These are phyloP conservation scores for Lasiurus borealis DNA, from an alignment of 2,113 vertebrate species.

Conservation along the genomic window DNA sequence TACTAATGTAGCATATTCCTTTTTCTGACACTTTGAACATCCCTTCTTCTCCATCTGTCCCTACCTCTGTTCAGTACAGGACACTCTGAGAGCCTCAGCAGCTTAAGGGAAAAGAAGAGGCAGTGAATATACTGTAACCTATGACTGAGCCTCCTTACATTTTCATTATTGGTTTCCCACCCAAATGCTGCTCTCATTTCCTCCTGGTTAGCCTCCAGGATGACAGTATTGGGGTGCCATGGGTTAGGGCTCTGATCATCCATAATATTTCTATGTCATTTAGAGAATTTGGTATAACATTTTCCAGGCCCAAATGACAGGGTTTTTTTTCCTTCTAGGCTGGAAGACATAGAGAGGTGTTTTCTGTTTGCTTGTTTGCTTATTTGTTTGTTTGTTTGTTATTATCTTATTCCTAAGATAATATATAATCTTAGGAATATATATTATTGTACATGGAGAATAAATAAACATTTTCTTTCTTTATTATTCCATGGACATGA, in stretches of 20 bases:
- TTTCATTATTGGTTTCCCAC: conserved; percentile 50
- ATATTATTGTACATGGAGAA: conserved; percentile 39
- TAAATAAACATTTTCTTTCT: conserved; percentile 50
- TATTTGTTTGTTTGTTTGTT: neutral
- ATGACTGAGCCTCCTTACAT: conserved; percentile 5
- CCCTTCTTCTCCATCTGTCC: neutral
- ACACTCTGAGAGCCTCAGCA: conserved; percentile 38
- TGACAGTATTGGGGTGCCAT: conserved; percentile 27
- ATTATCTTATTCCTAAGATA: no score
- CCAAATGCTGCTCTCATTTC: conserved; percentile 43
- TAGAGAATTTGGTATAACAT: conserved; percentile 56
- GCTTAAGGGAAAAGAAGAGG: neutral
- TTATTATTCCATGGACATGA: conserved; percentile 58
- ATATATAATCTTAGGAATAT: conserved; percentile 22
- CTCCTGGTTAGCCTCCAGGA: conserved; percentile 61
- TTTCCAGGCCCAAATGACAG: conserved; percentile 45
- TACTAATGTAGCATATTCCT: conserved; percentile 6
- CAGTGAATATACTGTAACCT: conserved; percentile 9
- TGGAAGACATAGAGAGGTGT: neutral
- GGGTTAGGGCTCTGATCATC: conserved; percentile 43
- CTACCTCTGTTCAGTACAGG: neutral
- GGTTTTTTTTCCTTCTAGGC: neutral
- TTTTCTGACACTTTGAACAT: conserved; percentile 44
- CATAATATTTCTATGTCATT: conserved; percentile 60
- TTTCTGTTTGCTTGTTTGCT: neutral